Evolutionary conservation across 1,140 invertebrate species (phyloP), one percentile per base, ranked within the genome.

Genomic region (Doryteuthis pealeii): DNA sequence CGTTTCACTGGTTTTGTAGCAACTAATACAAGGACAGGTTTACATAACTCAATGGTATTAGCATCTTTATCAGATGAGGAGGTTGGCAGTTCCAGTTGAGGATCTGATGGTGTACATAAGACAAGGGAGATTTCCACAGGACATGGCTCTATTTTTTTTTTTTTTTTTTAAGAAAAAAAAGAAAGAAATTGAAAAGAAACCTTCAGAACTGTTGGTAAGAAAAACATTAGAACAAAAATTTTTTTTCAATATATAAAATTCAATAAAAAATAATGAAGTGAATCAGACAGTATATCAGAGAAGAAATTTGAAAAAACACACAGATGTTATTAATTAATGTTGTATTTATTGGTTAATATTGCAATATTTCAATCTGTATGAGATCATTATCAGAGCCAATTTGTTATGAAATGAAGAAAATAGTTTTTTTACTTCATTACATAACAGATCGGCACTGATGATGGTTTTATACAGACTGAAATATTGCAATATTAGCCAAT

Each of bases 11-110:
- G 92, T 87, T 96, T 97, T 0, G 94, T 94, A 28, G 93, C 92
- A 66, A 97, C 93, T 35, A 94, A 92, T n/a, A 97, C 92, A 85
- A 95, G 94, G 0, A 96, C 93, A 18, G 95, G 93, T 84, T 95
- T 94, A 84, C 95, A 95, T 2, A 98, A 88, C 82, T 96, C 94
- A 74, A 97, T 91, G 2, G 74, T 76, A 30, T 68, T 43, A 22
- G 30, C 43, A 62, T 79, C 58, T 65, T 76, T 74, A 74, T 75
- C n/a, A 70, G 40, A 31, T 68, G 72, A 70, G 75, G 77, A 58
- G 73, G 75, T 35, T 62, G 74, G 32, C 77, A 72, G 33, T 71
- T 5, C 68, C 35, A 76, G 33, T 31, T 71, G 65, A 26, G 18
- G 18, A 45, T n/a, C 43, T 22, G 32, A 49, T 65, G 8, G 54